Conservation (phyloP, 2,113 vertebrate species). For the Cryptoleucopteryx plumbea region DNA sequence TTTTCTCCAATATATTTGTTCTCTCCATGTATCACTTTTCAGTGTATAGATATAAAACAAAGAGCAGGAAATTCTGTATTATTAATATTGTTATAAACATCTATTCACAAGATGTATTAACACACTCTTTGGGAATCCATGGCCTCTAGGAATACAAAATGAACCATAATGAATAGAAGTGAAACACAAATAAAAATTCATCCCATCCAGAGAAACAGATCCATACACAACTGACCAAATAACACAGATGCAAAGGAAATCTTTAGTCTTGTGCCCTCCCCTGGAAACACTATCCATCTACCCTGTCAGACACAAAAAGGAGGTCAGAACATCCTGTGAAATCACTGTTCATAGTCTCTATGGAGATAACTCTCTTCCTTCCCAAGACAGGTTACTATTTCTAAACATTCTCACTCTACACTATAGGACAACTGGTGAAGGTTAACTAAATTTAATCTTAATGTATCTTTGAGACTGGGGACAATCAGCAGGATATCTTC, state of each 20-base stretch:
- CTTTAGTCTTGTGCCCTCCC: neutral
- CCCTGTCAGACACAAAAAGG: neutral
- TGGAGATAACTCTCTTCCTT: neutral
- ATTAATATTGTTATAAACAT: constrained; percentile 22
- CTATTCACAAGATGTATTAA: neutral
- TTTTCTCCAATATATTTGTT: neutral
- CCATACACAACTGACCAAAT: neutral
- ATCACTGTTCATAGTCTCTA: neutral
- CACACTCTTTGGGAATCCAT: neutral
- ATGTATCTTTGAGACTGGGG: neutral
- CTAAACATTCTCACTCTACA: neutral
- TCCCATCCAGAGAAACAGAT: neutral
- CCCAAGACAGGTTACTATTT: neutral
- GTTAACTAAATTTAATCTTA: neutral
- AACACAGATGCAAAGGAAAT: neutral
- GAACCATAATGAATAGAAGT: neutral
- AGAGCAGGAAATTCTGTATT: constrained; percentile 39
- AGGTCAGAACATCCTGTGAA: neutral
- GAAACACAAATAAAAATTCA: neutral
- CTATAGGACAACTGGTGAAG: neutral
- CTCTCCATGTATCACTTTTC: neutral
- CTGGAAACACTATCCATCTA: neutral
- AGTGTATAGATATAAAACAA: neutral
- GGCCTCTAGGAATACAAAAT: neutral
- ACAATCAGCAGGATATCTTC: neutral